These are phyloP conservation scores for Cerastis leucographa DNA, from an alignment of 2,888 invertebrate genomes.

Conservation along the genomic window DNA sequence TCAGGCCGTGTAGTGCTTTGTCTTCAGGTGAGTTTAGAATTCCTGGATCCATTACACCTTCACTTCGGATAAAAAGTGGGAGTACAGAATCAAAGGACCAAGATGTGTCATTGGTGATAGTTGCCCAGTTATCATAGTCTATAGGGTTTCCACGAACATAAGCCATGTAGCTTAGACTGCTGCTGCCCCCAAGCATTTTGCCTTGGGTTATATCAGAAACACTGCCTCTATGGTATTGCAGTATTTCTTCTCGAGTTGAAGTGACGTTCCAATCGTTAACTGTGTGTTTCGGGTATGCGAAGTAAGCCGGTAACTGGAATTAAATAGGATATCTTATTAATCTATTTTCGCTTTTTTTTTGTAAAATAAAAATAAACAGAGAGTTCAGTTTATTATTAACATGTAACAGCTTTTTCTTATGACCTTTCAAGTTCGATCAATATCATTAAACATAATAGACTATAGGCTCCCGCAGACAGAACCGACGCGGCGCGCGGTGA, in stretches of 20 bases:
- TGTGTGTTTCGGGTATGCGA: conserved; percentile 53
- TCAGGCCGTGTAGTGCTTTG: conserved; percentile 73
- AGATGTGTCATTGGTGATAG: conserved; percentile 54
- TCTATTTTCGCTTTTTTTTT: not conserved
- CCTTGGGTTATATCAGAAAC: conserved; percentile 63
- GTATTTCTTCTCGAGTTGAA: conserved; percentile 58
- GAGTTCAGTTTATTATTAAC: not conserved
- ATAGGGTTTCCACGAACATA: conserved; percentile 68
- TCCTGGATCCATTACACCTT: conserved; percentile 59
- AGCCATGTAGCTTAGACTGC: conserved; percentile 67
- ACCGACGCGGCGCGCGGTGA: no score
- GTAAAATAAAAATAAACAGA: not conserved
- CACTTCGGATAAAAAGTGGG: conserved; percentile 69
- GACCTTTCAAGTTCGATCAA: not conserved
- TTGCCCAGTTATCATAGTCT: conserved; percentile 70
- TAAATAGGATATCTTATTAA: not conserved
- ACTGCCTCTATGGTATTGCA: conserved; percentile 32
- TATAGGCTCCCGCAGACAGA: no score
- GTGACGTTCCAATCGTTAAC: conserved; percentile 70
- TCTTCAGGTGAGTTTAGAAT: conserved; percentile 46
- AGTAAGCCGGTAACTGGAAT: conserved; percentile 57
- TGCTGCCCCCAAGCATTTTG: conserved; percentile 73
- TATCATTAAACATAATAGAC: not conserved
- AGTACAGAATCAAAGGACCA: conserved; percentile 70
- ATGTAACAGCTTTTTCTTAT: not conserved